Evolutionary conservation across 1,140 invertebrate species (phyloP).

Genomic region (Meloidogyne chitwoodi): DNA sequence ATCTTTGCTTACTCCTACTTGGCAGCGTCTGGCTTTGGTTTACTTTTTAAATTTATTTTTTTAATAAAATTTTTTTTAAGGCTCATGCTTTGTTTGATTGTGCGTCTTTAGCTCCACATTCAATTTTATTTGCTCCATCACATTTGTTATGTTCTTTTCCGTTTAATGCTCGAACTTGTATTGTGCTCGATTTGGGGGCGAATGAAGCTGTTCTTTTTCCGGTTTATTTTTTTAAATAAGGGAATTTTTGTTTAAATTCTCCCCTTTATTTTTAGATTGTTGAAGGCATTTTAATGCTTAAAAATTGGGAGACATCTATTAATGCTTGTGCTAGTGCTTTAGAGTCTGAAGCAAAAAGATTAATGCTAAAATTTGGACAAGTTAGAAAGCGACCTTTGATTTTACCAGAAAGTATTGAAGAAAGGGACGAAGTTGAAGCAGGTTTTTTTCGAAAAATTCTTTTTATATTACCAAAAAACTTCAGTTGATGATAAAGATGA

Average conservation of each 20-base stretch:
- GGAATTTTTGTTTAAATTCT: not conserved
- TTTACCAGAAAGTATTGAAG: not conserved
- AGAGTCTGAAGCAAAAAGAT: conserved; percentile 18
- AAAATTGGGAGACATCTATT: conserved; percentile 20
- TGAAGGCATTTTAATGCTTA: conserved; percentile 39
- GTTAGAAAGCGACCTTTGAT: conserved; percentile 3
- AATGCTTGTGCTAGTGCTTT: conserved; percentile 24
- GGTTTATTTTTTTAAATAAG: conserved; percentile 19
- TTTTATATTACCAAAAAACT: not conserved
- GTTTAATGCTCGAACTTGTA: conserved; percentile 36
- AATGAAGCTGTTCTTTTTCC: conserved; percentile 39
- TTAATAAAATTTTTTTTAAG: not conserved
- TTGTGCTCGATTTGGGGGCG: conserved; percentile 33
- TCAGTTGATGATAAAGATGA: not conserved
- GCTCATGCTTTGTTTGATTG: not conserved
- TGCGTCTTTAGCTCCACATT: not conserved
- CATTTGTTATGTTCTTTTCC: conserved; percentile 44
- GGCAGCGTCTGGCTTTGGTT: conserved; percentile 28
- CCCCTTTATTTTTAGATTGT: conserved; percentile 18
- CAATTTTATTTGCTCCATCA: conserved; percentile 32
- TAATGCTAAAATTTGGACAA: conserved; percentile 14
- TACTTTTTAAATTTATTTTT: conserved; percentile 29
- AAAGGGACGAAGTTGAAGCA: not conserved
- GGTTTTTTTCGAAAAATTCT: not conserved
- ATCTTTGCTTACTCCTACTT: conserved; percentile 32